Base-by-base conservation (phyloP, 2,888 invertebrate species). In the Rambutsinella grinnellia region DNA sequence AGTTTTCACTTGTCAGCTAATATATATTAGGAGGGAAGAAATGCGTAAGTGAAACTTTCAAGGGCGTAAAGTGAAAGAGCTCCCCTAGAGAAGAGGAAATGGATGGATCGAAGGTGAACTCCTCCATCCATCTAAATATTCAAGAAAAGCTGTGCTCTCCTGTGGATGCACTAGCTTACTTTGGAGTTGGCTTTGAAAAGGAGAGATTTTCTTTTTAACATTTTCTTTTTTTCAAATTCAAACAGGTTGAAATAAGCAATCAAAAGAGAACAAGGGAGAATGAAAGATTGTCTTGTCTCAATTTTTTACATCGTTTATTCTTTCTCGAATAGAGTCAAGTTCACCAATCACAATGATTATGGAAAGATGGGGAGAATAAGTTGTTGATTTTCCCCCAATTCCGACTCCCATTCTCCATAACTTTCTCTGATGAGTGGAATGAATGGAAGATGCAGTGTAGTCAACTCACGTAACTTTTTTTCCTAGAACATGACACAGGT, bases 201-300 rank as follows among this genome's bases (percentile, higher is more conserved):
- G n/a, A n/a, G n/a, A n/a, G n/a, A n/a, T n/a, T n/a, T n/a, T n/a
- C n/a, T n/a, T n/a, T n/a, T n/a, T n/a, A n/a, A n/a, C n/a, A n/a
- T n/a, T n/a, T n/a, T n/a, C n/a, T n/a, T n/a, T n/a, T n/a, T n/a
- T 36, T 36, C 36, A 36, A 8, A 36, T 36, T 36, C 36, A 36
- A 36, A 79, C 79, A 79, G 79, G 79, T 79, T 79, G 79, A 66
- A 76, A 63, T 66, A 70, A 76, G 75, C 71, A 69, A 79, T 69
- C 71, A 71, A 66, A 79, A 46, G 65, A 58, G 27, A 23, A 46
- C 58, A 6, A 56, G 56, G 24, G 24, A 54, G 56, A 51, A 24
- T 17, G 36, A 70, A 3, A 5, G 36, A n/a, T n/a, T n/a, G n/a
- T n/a, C n/a, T n/a, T n/a, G n/a, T n/a, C 36, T 36, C 36, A 36